Evolutionary conservation across 1,140 invertebrate genomes (phyloP).

Genomic region (Panulirus ornatus): DNA sequence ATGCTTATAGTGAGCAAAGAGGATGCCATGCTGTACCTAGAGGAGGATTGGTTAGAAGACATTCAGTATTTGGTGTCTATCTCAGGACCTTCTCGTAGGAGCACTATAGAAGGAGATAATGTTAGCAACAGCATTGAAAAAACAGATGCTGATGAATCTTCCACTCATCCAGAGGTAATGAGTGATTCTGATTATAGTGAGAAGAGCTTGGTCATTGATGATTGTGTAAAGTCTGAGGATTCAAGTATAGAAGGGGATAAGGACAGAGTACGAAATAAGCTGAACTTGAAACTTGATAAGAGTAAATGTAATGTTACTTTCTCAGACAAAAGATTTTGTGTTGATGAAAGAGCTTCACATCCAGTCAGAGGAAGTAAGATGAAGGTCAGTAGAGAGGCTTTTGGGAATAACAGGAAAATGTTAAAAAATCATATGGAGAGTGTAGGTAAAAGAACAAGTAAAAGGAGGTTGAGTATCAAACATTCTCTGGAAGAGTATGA

Average conservation of each 20-base stretch:
- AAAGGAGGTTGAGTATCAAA: not conserved
- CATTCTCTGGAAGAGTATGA: constrained; percentile 25
- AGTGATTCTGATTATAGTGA: constrained; percentile 33
- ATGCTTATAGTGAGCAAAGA: constrained; percentile 58
- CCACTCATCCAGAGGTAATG: not conserved
- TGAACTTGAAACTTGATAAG: too few species aligned
- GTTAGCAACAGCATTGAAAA: not conserved
- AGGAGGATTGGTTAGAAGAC: constrained; percentile 74
- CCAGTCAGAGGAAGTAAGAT: not conserved
- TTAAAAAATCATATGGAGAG: constrained; percentile 24
- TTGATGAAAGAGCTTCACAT: not conserved
- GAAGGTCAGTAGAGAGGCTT: not conserved
- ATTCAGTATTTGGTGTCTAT: constrained; percentile 66
- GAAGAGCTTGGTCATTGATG: constrained; percentile 38
- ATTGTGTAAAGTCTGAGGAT: constrained; percentile 18
- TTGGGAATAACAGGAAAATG: not conserved
- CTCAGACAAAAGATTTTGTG: not conserved
- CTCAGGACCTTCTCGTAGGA: constrained; percentile 29
- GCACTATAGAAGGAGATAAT: constrained; percentile 40
- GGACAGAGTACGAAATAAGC: not conserved
- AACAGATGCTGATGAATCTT: not conserved
- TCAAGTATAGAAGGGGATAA: not conserved
- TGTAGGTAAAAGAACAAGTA: constrained; percentile 19
- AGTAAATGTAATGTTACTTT: not conserved
- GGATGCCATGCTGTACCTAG: constrained; percentile 72